Base-by-base conservation (phyloP, 2,888 invertebrate species). In the Eulithis testata region DNA sequence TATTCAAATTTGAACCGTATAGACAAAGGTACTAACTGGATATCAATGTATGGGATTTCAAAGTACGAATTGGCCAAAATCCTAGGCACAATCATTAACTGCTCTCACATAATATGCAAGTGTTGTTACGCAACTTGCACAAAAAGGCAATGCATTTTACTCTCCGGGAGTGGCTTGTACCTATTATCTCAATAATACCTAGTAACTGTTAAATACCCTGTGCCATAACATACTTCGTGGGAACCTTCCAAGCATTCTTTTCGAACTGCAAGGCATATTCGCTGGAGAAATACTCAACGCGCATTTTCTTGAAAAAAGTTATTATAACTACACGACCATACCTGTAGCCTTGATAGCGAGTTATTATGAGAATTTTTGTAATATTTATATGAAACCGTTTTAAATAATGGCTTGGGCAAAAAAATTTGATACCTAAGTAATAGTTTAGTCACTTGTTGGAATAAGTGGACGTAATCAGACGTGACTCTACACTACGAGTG, bases 201-300 rank as follows among this genome's bases (percentile, higher is more conserved):
- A 63, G 55, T 55, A 54, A 63, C 59, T 66, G 45, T 11, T 43
- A 40, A 43, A 40, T 62, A 59, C n/a, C 27, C 66, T 59, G 54
- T 59, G 77, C 76, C 82, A 84, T 84, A 83, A 82, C 78, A 80
- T 79, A 80, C 69, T 76, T 76, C 86, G 86, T 88, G 89, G 84
- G 88, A 88, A 88, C 76, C 77, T 81, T 74, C 68, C 62, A 66
- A 69, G 75, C 71, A 78, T 79, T 79, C 78, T 78, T 79, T 77
- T 75, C 68, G 73, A 71, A 73, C 72, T 73, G 72, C 75, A 69
- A 71, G 74, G 69, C 76, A 72, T 76, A 68, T 69, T 58, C 65
- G 55, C 50, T 36, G 63, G 36, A 62, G 50, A 57, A 52, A 65
- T 43, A 60, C 31, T 63, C 63, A 36, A 43, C 53, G 56, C 63